Conservation (phyloP, 2,113 vertebrate species). For the Cebidichthys violaceus region DNA sequence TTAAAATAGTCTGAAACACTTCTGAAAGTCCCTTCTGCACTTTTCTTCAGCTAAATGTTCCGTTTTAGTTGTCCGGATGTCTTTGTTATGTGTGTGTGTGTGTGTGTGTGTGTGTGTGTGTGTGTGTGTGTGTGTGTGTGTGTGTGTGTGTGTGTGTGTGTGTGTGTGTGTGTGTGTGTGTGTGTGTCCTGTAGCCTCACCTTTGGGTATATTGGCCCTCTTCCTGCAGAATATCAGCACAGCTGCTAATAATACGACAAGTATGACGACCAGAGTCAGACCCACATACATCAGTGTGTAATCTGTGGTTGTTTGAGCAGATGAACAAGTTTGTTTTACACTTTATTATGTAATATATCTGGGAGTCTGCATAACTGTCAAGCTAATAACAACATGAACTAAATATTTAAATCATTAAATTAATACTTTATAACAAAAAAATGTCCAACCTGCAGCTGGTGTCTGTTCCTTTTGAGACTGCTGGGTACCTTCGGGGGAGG, state of each 20-base stretch:
- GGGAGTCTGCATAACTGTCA: not conserved
- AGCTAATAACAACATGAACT: not conserved
- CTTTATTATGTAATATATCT: not conserved
- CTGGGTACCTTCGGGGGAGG: not conserved
- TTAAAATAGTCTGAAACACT: not conserved
- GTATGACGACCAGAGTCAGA: not conserved
- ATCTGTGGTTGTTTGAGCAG: not conserved
- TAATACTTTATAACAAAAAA: not conserved
- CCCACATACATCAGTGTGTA: not conserved
- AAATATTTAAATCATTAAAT: not conserved
- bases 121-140: not conserved
- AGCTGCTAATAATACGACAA: not conserved
- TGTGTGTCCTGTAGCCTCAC: conserved; percentile 18
- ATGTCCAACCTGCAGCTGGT: not conserved
- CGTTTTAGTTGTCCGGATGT: not conserved
- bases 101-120: conserved; percentile 3
- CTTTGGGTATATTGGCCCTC: not conserved
- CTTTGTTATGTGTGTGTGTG: not conserved
- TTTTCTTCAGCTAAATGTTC: not conserved
- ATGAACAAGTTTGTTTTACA: not conserved
- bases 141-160: conserved; percentile 10
- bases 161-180: not conserved
- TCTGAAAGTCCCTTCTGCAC: not conserved
- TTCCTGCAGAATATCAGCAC: conserved; percentile 28
- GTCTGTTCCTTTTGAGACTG: fast-evolving